These are phyloP conservation scores for Rhogogaster chlorosoma DNA, from an alignment of 2,888 invertebrate genomes.

Conservation along the genomic window DNA sequence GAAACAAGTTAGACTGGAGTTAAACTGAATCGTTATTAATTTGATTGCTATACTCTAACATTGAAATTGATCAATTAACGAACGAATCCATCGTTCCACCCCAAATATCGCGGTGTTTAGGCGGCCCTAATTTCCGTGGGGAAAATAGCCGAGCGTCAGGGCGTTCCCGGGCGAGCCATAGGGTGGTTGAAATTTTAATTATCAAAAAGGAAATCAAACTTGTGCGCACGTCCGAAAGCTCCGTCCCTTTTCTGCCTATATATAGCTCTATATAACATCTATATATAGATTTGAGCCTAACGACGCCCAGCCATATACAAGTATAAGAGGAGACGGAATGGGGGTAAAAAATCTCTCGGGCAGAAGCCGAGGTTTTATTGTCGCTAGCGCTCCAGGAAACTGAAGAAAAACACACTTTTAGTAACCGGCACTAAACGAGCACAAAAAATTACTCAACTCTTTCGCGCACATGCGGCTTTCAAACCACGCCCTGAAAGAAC, in stretches of 20 bases:
- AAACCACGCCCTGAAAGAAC: slow-evolving; percentile 22
- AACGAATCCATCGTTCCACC: slow-evolving; percentile 33
- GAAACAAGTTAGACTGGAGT: not conserved
- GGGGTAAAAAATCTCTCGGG: slow-evolving; percentile 28
- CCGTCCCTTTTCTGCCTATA: not conserved
- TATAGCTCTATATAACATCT: not conserved
- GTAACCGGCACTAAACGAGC: slow-evolving; percentile 27
- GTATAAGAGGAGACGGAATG: slow-evolving; percentile 2
- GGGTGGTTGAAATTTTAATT: slow-evolving; percentile 45
- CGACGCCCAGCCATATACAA: slow-evolving; percentile 15
- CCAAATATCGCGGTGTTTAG: slow-evolving; percentile 28
- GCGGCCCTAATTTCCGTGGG: slow-evolving; percentile 25
- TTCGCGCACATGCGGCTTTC: slow-evolving; percentile 11
- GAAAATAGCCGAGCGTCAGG: slow-evolving; percentile 25
- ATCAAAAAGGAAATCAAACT: slow-evolving; percentile 45
- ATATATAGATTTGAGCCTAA: slow-evolving; percentile 14
- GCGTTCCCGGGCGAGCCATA: not conserved
- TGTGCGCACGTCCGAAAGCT: slow-evolving; percentile 12
- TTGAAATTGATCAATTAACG: slow-evolving; percentile 46
- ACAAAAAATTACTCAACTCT: slow-evolving; percentile 44
- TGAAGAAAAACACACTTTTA: slow-evolving; percentile 35
- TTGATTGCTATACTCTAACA: not conserved
- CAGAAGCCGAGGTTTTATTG: slow-evolving; percentile 34
- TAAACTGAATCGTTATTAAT: slow-evolving; percentile 9
- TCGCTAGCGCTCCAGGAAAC: slow-evolving; percentile 19